Evolutionary conservation across 2,113 vertebrate genomes (phyloP), one percentile per base, ranked within the genome.

Genomic region (Brevimyrus niger): DNA sequence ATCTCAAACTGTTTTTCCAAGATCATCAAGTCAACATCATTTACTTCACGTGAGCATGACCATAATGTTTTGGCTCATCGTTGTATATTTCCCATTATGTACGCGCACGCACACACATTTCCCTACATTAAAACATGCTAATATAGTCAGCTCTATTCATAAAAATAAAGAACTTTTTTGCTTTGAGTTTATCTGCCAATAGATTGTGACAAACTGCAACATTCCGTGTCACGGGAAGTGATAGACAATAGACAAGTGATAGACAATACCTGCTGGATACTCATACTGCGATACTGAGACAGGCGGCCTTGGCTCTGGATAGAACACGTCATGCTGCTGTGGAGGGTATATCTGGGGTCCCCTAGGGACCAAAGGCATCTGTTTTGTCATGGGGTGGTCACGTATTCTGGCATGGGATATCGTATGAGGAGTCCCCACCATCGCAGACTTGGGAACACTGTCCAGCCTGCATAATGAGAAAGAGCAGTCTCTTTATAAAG

Each of bases 221-320:
- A 23, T 84, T 38, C 19, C 3, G 3, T 11, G 10, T 23, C 8
- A 84, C 42, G n/a, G 44, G 23, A 47, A 1, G 44, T 69, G 42
- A 23, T 8, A 47, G n/a, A n/a, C n/a, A n/a, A n/a, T n/a, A n/a
- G n/a, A n/a, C n/a, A n/a, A n/a, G 23, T 23, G 35, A 31, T 21
- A 10, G 38, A 31, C 23, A n/a, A 91, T 93, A 99, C 98, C 97
- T 95, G 97, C 93, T 23, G 96, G 94, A 92, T 98, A 99, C 23
- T 99, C 98, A 94, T 99, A 99, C 0, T 97, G 96, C 31, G 97
- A 97, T 13, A 96, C 97, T 89, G 97, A 94, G 38, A 96, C 96
- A 38, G 94, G 94, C 1, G 94, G 92, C 87, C 98, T 95, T 73
- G 96, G 92, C 84, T 98, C 97, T 2, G 94, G 94, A 88, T 98